These are phyloP conservation scores for Myiagra hebetior DNA, from an alignment of 2,113 vertebrate genomes.

Conservation along the genomic window DNA sequence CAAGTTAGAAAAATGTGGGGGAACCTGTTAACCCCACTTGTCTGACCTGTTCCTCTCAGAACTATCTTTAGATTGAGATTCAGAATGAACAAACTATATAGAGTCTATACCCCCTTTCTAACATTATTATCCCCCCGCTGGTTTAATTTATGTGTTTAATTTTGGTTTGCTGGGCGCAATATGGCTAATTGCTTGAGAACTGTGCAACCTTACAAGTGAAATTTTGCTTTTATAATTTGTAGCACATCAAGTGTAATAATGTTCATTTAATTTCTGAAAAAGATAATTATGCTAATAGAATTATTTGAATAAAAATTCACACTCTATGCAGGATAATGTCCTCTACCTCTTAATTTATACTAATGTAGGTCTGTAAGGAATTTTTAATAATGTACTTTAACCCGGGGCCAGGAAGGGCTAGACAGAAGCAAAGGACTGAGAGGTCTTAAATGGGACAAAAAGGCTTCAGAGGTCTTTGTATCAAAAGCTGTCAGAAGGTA, in stretches of 20 bases:
- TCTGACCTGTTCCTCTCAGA: neutral
- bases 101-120: constrained; percentile 39
- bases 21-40: constrained; percentile 24
- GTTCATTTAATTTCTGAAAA: constrained; percentile 76
- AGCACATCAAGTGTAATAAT: constrained; percentile 74
- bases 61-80: constrained; percentile 19
- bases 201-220: constrained; percentile 66
- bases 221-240: constrained; percentile 74
- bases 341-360: constrained; percentile 71
- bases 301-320: constrained; percentile 77
- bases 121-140: constrained; percentile 67
- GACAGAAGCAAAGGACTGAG: neutral
- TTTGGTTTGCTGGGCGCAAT: constrained; percentile 71
- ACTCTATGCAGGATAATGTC: constrained; percentile 61
- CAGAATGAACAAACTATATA: neutral
- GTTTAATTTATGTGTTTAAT: constrained; percentile 80
- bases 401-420: neutral
- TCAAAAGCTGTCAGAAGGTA: neutral
- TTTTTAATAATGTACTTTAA: constrained; percentile 60
- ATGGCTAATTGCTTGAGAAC: constrained; percentile 72
- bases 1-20: constrained; percentile 2
- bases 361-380: constrained; percentile 64
- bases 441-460: neutral
- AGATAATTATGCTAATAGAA: constrained; percentile 78
- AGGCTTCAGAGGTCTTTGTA: neutral